A percentile compares a stretch with the other conserved stretches of the same genome.
phyloP scores from a whole-genome alignment of 2,113 vertebrate species.

The Pelodiscus sinensis region DNA sequence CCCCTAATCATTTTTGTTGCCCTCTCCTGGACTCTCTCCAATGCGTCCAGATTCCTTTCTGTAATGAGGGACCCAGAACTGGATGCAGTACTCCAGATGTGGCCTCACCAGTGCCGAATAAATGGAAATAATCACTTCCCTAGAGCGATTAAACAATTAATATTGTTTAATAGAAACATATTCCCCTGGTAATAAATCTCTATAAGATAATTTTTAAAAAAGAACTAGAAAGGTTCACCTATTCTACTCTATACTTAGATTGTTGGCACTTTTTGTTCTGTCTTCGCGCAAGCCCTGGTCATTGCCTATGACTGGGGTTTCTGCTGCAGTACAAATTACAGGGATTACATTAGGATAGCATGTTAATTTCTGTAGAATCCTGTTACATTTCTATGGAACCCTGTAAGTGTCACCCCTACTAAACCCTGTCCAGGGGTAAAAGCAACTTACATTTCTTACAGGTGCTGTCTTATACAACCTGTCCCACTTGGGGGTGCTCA shows the following conservation, averaged over 20 bases:
- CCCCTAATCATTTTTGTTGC: no score
- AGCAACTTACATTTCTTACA: no score
- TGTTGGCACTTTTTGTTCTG: not conserved
- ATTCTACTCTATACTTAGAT: not conserved
- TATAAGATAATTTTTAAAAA: not conserved
- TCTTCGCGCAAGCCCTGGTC: not conserved
- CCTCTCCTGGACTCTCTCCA: no score
- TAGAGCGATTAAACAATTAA: no score
- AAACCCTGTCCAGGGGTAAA: no score
- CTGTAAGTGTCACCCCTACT: not conserved
- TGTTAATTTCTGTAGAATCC: not conserved
- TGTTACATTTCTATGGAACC: not conserved
- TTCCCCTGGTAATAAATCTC: not conserved
- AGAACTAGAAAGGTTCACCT: not conserved
- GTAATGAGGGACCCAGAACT: no score
- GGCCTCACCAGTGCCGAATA: no score
- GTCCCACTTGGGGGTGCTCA: no score
- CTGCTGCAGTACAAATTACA: accelerated
- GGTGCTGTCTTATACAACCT: no score
- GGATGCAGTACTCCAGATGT: no score
- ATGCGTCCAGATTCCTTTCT: no score
- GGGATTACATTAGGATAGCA: not conserved
- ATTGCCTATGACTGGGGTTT: not conserved
- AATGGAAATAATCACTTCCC: no score
- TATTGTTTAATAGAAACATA: not conserved